phyloP scores from a whole-genome alignment of 2,797 vertebrate genomes.

The Molossus molossus region DNA sequence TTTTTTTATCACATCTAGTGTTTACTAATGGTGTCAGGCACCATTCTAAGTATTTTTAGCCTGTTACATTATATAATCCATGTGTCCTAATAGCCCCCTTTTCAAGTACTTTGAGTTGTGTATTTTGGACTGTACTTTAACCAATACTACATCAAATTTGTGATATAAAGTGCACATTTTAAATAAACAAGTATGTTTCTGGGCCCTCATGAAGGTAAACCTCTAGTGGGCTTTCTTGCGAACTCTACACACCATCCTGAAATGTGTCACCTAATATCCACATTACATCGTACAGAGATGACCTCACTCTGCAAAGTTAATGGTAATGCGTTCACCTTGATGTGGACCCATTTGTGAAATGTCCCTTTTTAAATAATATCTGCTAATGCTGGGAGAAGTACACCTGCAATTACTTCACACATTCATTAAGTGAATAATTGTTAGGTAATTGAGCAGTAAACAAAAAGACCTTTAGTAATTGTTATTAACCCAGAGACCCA shows the following conservation, averaged over 20 bases:
- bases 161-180: background rate
- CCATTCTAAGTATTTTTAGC: background rate
- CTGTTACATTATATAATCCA: background rate
- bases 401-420: background rate
- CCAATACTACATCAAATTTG: background rate
- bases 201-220: background rate
- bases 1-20: background rate
- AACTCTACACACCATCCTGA: background rate
- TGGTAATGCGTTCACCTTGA: background rate
- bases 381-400: constrained; percentile 30
- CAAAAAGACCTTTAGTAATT: background rate
- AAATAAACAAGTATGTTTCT: background rate
- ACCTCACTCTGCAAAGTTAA: background rate
- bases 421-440: background rate
- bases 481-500: background rate
- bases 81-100: background rate
- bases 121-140: constrained; percentile 13
- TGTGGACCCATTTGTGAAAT: background rate
- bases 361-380: constrained; percentile 9
- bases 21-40: background rate
- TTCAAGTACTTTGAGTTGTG: background rate
- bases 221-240: background rate
- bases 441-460: background rate
- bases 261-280: background rate
- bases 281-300: background rate